These are phyloP conservation scores for Glyphotaelius pellucidus DNA, from an alignment of 2,888 invertebrate species.

Conservation along the genomic window DNA sequence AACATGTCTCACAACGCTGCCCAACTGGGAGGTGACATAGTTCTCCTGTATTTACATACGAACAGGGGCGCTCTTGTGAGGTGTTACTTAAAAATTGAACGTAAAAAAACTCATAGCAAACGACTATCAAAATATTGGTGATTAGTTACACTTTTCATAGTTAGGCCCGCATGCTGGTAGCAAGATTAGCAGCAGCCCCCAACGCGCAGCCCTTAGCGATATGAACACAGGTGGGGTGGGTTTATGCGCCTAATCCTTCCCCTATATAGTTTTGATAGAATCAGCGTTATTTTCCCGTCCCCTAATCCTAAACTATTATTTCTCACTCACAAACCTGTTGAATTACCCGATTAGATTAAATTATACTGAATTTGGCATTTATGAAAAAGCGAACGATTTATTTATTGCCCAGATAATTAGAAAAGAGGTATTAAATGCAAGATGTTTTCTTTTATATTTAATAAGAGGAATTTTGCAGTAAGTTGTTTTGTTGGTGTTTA, in stretches of 20 bases:
- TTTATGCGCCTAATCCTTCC: background rate
- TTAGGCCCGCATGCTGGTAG: background rate
- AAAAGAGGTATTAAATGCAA: background rate
- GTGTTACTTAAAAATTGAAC: too few species aligned
- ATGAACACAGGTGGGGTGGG: background rate
- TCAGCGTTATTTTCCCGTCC: conserved; percentile 16
- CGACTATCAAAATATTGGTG: background rate
- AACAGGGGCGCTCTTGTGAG: too few species aligned
- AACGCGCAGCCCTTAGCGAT: background rate
- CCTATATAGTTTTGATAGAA: conserved; percentile 1
- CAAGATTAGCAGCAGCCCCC: background rate
- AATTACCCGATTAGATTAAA: background rate
- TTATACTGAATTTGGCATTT: background rate
- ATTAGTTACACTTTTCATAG: background rate
- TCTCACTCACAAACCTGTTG: conserved; percentile 15
- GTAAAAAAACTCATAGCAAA: background rate
- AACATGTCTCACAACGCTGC: too few species aligned
- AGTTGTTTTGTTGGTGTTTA: too few species aligned
- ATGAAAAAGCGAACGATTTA: background rate
- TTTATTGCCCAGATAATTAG: background rate
- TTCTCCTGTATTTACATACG: too few species aligned
- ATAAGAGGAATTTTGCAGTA: background rate
- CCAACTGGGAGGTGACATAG: too few species aligned
- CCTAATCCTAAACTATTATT: conserved; percentile 5
- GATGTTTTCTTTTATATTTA: background rate